Evolutionary conservation across 2,797 vertebrate species (phyloP), one percentile per base, ranked within the genome.

Genomic region (Acanthopagrus latus): DNA sequence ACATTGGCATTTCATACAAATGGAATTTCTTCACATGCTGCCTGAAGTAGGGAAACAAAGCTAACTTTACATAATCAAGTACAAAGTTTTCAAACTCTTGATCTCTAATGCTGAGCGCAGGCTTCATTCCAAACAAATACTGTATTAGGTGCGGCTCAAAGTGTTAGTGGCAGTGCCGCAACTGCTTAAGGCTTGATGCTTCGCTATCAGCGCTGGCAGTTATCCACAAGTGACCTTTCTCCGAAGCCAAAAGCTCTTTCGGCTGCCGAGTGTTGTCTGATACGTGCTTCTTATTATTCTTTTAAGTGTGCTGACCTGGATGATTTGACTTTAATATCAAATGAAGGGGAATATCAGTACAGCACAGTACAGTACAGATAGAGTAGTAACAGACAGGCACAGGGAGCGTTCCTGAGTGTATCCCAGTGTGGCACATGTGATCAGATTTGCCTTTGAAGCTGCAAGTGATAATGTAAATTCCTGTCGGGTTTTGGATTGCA

Each of bases 141-240:
- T 58, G 21, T 78, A 58, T 60, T 71, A 57, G 52, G 14, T 67
- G 54, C 14, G 41, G 66, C n/a, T 78, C 71, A 83, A 74, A 20
- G 62, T 56, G 62, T 66, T 68, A 64, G 52, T 71, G n/a, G 17
- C 27, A 6, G 33, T 60, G 57, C 47, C 65, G 51, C 75, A 58
- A 55, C 57, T 38, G 7, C 33, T 83, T 84, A 60, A 70, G 59
- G 74, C 33, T 58, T 59, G 64, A 77, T 74, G 58, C 65, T 46
- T 70, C 59, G 59, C 85, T 91, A 82, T 93, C 81, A 86, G 64
- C 76, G 70, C 70, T 89, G 88, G 83, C 82, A 64, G 65, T 46
- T 41, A 55, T 78, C 21, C 70, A 54, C 29, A 76, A 74, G 66
- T 72, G 77, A 89, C 88, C 86, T 93, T 85, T 78, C 67, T 78